Conservation (phyloP, 2,113 vertebrate species). For the Azemiops feae region DNA sequence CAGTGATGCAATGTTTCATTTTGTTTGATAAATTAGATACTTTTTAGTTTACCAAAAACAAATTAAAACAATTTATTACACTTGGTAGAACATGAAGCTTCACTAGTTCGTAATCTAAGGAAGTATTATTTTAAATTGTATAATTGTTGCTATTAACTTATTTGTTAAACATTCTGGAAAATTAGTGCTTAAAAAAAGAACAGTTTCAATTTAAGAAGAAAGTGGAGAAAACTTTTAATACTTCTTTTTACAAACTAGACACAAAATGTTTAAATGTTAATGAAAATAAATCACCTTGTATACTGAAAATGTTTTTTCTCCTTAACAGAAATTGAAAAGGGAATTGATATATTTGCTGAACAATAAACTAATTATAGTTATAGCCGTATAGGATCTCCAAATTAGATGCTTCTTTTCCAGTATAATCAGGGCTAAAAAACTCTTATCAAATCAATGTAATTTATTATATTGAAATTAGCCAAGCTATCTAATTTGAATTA, state of each 20-base stretch:
- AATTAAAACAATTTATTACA: slow-evolving; percentile 53
- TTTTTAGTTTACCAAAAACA: slow-evolving; percentile 53
- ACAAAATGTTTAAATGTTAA: slow-evolving; percentile 23
- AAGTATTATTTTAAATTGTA: slow-evolving; percentile 39
- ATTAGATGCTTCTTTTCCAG: neutral
- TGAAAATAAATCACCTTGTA: slow-evolving; percentile 18
- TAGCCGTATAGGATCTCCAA: neutral
- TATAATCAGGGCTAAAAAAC: neutral
- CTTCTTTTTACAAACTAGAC: slow-evolving; percentile 7
- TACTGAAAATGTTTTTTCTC: neutral
- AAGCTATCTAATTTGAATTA: neutral
- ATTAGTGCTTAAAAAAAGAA: slow-evolving; percentile 22
- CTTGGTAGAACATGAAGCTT: slow-evolving; percentile 32
- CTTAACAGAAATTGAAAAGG: neutral
- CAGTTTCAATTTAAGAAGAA: neutral
- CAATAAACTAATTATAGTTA: neutral
- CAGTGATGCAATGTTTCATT: slow-evolving; percentile 49
- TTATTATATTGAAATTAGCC: neutral
- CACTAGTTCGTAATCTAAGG: slow-evolving; percentile 19
- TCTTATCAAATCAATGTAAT: neutral
- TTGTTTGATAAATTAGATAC: slow-evolving; percentile 62
- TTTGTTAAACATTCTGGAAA: slow-evolving; percentile 39
- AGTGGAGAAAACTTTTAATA: neutral
- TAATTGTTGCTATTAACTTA: slow-evolving; percentile 44
- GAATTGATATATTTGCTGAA: neutral